Conservation (phyloP, 2,113 vertebrate genomes). For the Pteropus alecto region DNA sequence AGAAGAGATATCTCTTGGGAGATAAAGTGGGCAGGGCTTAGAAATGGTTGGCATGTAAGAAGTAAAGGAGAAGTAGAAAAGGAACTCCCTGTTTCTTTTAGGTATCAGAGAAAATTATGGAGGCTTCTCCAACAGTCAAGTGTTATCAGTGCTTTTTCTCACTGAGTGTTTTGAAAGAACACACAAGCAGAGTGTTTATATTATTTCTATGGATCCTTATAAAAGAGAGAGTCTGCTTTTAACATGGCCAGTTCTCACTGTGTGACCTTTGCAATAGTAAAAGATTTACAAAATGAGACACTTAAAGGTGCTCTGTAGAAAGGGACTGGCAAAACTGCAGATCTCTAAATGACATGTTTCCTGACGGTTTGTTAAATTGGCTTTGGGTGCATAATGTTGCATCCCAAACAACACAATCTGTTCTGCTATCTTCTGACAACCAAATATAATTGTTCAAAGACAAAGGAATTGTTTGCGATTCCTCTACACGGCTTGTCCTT, state of each 20-base stretch:
- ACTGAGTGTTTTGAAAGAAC: not conserved
- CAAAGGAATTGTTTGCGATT: not conserved
- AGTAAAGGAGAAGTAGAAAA: not conserved
- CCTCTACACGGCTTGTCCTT: not conserved
- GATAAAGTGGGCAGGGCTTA: not conserved
- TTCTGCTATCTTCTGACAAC: not conserved
- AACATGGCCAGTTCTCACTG: not conserved
- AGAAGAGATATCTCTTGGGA: not conserved
- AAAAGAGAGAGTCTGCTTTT: not conserved
- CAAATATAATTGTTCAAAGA: not conserved
- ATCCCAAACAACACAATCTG: not conserved
- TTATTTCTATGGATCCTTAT: not conserved
- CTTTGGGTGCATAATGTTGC: not conserved
- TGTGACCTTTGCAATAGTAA: not conserved
- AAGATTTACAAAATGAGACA: not conserved
- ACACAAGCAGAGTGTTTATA: not conserved
- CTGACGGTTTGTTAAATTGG: not conserved
- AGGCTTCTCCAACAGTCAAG: not conserved
- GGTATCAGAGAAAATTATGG: not conserved
- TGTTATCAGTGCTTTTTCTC: not conserved
- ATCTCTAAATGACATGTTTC: not conserved
- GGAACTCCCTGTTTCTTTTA: not conserved
- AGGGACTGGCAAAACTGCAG: not conserved
- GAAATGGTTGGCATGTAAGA: not conserved
- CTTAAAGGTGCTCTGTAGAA: not conserved